Evolutionary conservation across 1,140 invertebrate genomes (phyloP), one percentile per base, ranked within the genome.

Genomic region (Hormaphis cornu): DNA sequence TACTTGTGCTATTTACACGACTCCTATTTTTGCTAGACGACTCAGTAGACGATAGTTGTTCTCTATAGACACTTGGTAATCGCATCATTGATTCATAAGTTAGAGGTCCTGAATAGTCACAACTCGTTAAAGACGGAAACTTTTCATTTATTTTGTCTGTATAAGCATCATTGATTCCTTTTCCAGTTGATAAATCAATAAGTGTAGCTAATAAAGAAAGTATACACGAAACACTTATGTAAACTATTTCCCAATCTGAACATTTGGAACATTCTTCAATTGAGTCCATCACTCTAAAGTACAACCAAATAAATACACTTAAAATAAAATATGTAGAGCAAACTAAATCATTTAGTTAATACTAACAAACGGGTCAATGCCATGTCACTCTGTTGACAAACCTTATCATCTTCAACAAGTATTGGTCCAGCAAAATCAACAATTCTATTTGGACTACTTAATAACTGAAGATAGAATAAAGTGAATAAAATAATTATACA

Each of bases 341-440:
- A 58, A 58, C 14, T 63, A 33, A 8, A 44, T 30, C n/a, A n/a
- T 30, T 66, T 8, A 30, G 44, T 35, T 18, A 28, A 69, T 69
- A 74, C 85, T 86, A 80, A 95, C 91, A 96, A 79, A 80, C 91
- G 86, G 74, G 95, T 86, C 4, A 96, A 83, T 8, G 90, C 89
- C 86, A 96, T 90, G 77, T 95, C 89, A 76, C 87, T 88, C 73
- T 89, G 88, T 74, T 90, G 87, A 70, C 82, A 85, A 30, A 84
- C 85, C 72, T 83, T 86, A 73, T 86, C 89, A 72, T 89, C 89
- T 74, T 88, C 86, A 1, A 91, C 76, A 42, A 87, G 81, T 16
- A 90, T 82, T 2, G 84, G 83, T 54, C 83, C 84, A 44, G 87
- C 80, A 74, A 90, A 82, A 76, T 89, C 85, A 1, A 90, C 83